Evolutionary conservation across 2,888 invertebrate species (phyloP).

Genomic region (Nymphalis urticae): DNA sequence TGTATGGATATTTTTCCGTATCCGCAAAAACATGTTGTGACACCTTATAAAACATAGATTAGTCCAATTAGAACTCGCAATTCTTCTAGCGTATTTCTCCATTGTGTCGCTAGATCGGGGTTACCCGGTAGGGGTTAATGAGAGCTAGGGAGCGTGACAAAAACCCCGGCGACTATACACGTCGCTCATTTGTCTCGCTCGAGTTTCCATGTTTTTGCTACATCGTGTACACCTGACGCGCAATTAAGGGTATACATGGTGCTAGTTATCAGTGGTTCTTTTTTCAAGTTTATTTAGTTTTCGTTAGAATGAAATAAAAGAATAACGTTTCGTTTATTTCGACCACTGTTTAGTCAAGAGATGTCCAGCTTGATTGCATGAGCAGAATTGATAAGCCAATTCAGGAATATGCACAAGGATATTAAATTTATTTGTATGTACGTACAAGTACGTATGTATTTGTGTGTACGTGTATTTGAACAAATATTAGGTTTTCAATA

Average conservation of each 20-base stretch:
- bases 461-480: too few species aligned
- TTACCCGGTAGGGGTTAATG: constrained; percentile 10
- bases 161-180: constrained; percentile 24
- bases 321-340: not conserved
- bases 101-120: not conserved
- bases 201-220: constrained; percentile 40
- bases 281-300: not conserved
- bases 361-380: too few species aligned
- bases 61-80: not conserved
- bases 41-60: too few species aligned
- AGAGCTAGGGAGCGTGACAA: constrained; percentile 16
- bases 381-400: too few species aligned
- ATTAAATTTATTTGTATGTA: too few species aligned
- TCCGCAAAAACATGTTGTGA: too few species aligned
- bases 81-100: not conserved
- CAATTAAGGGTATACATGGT: constrained; percentile 17
- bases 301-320: not conserved
- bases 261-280: not conserved
- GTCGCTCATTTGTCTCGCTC: constrained; percentile 40
- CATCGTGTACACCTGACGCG: constrained; percentile 34
- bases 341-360: not conserved
- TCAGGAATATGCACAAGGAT: too few species aligned
- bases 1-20: too few species aligned
- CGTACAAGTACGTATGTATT: too few species aligned
- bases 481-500: too few species aligned